These are phyloP conservation scores for Oxytorus armatus DNA, from an alignment of 2,888 invertebrate species.

Conservation along the genomic window DNA sequence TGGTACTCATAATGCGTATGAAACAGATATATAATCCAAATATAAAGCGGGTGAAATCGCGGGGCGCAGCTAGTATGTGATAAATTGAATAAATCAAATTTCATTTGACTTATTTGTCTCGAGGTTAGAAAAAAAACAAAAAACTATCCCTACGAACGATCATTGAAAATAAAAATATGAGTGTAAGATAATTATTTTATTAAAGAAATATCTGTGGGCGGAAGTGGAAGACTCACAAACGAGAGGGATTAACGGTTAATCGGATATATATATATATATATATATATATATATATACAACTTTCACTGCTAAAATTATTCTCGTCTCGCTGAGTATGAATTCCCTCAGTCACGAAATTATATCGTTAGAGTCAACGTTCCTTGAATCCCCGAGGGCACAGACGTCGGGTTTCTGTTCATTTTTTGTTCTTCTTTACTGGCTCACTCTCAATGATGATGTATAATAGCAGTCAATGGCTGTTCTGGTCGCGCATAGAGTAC, in stretches of 20 bases:
- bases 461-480: background rate
- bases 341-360: constrained; percentile 55
- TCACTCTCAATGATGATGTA: constrained; percentile 3
- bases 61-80: too few species aligned
- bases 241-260: constrained; percentile 30
- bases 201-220: background rate
- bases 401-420: constrained; percentile 57
- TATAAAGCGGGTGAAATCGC: too few species aligned
- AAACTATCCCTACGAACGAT: background rate
- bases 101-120: too few species aligned
- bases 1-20: too few species aligned
- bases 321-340: constrained; percentile 27
- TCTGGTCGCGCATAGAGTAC: constrained; percentile 2
- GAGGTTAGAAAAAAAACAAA: background rate
- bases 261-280: too few species aligned
- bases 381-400: constrained; percentile 60
- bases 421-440: background rate
- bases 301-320: constrained; percentile 48
- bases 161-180: background rate
- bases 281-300: too few species aligned
- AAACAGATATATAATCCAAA: too few species aligned
- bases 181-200: background rate
- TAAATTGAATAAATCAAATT: too few species aligned
- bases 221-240: constrained; percentile 20
- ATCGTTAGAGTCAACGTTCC: constrained; percentile 57